These are phyloP conservation scores for Centruroides sculpturatus DNA, from an alignment of 1,140 invertebrate species.

Conservation along the genomic window DNA sequence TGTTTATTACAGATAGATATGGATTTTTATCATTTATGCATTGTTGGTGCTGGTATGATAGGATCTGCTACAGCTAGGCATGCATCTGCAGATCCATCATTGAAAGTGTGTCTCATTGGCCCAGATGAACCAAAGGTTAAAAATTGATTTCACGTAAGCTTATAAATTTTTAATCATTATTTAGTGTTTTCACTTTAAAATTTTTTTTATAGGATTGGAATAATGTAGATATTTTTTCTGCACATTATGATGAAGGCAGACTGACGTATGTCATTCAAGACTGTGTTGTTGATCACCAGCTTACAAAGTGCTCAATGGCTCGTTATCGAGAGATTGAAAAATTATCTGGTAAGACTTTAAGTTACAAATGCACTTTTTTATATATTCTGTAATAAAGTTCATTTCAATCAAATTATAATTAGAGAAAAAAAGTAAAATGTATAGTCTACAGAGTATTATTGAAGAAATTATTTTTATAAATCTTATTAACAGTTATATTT, in stretches of 20 bases:
- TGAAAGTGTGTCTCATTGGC: constrained; percentile 4
- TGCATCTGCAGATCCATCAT: neutral
- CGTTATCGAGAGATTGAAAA: constrained; percentile 4
- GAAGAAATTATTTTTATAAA: no score
- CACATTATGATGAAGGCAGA: constrained; percentile 8
- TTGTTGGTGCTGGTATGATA: constrained; percentile 5
- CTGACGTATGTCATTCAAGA: neutral
- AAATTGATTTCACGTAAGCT: neutral
- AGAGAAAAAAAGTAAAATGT: no score
- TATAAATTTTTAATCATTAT: neutral
- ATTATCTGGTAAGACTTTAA: constrained; percentile 1
- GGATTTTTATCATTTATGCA: constrained; percentile 1
- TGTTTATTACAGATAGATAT: no score
- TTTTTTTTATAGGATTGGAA: neutral
- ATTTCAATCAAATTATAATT: no score
- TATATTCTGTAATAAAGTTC: no score
- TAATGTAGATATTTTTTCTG: neutral
- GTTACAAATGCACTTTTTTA: no score
- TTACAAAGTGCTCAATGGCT: neutral
- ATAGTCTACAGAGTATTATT: no score
- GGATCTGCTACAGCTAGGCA: constrained; percentile 5
- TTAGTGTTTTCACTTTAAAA: neutral
- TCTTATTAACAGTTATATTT: no score
- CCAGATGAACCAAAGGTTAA: constrained; percentile 5
- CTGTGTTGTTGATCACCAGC: neutral